Evolutionary conservation across 2,797 vertebrate genomes (phyloP).

Genomic region (Helostoma temminkii): DNA sequence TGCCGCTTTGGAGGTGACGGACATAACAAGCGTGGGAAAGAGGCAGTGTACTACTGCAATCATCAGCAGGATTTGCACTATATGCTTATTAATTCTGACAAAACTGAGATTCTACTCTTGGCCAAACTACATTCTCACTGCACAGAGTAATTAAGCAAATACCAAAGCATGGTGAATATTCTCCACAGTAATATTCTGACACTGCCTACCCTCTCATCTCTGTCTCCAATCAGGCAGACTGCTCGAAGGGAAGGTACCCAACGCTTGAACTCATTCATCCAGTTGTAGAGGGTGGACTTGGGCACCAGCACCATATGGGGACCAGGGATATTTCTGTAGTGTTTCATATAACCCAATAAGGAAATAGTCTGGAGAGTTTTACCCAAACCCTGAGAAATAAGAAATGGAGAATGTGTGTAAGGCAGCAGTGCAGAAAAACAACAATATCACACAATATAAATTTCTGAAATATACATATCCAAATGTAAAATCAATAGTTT

Average conservation of each 20-base stretch:
- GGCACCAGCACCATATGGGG: slow-evolving; percentile 99
- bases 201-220: slow-evolving; percentile 91
- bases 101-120: background rate
- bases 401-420: background rate
- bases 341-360: slow-evolving; percentile 98
- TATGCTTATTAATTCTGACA: too few relatives aligned
- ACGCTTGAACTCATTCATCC: slow-evolving; percentile 99
- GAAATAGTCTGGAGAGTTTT: slow-evolving; percentile 99
- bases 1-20: too few relatives aligned
- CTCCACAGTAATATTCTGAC: background rate
- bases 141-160: background rate
- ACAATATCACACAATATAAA: background rate
- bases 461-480: background rate
- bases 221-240: slow-evolving; percentile 95
- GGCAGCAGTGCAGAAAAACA: background rate
- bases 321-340: slow-evolving; percentile 97
- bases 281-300: slow-evolving; percentile 98
- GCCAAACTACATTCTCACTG: background rate
- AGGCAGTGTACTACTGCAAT: too few relatives aligned
- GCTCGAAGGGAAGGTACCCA: slow-evolving; percentile 97
- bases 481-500: background rate
- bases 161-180: background rate
- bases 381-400: slow-evolving; percentile 90
- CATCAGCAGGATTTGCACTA: too few relatives aligned
- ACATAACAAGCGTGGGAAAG: too few relatives aligned